Percentiles rank a stretch among this genome's conserved stretches.
Conservation (phyloP, 2,888 invertebrate genomes). For the Tiliacea citrago region DNA sequence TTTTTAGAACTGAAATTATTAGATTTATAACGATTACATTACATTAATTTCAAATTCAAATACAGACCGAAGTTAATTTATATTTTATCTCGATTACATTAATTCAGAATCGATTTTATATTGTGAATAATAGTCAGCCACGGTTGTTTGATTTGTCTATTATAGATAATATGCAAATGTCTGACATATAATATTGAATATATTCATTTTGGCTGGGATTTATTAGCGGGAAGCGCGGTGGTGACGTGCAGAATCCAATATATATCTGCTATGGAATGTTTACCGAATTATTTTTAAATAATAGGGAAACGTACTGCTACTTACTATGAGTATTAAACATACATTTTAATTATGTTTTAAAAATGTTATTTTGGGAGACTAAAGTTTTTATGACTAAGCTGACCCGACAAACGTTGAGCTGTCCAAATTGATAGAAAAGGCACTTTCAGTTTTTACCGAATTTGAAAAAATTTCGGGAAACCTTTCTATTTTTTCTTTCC, state of each 20-base stretch:
- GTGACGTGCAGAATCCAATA: slow-evolving; percentile 3
- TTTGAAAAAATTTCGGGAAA: too few relatives aligned
- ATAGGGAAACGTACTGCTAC: not conserved
- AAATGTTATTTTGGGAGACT: not conserved
- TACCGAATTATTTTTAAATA: slow-evolving; percentile 5
- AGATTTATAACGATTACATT: not conserved
- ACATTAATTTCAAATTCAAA: slow-evolving; percentile 39
- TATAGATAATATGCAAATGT: slow-evolving; percentile 53
- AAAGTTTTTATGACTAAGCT: too few relatives aligned
- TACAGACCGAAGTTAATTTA: slow-evolving; percentile 36
- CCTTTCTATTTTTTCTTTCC: too few relatives aligned
- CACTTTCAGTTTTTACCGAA: too few relatives aligned
- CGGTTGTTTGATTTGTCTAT: slow-evolving; percentile 45
- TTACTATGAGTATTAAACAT: not conserved
- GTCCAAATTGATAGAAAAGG: too few relatives aligned
- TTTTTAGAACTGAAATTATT: too few relatives aligned
- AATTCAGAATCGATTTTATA: slow-evolving; percentile 41
- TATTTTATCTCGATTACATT: slow-evolving; percentile 55
- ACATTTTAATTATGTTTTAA: not conserved
- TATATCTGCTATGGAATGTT: not conserved
- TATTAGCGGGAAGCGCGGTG: slow-evolving; percentile 12
- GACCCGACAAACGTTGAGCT: too few relatives aligned
- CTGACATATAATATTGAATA: slow-evolving; percentile 34
- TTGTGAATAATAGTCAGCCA: slow-evolving; percentile 50
- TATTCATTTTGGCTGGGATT: slow-evolving; percentile 38